phyloP scores from a whole-genome alignment of 2,888 invertebrate species.

The Cryptosula pallasiana region DNA sequence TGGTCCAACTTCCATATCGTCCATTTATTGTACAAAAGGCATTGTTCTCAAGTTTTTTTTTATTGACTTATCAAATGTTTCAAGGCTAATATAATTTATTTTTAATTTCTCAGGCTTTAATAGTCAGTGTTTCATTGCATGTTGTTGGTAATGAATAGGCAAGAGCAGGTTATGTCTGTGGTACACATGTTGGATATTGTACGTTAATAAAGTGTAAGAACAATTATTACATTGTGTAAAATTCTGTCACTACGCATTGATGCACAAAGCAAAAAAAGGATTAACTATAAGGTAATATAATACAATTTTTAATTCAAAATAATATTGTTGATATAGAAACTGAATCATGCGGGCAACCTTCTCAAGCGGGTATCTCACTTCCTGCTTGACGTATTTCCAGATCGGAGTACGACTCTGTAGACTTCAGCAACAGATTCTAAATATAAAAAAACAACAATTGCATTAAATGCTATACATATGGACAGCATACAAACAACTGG shows the following conservation, averaged over 20 bases:
- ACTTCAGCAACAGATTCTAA: slow-evolving; percentile 14
- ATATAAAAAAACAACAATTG: background rate
- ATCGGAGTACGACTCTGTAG: background rate
- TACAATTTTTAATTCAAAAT: no score
- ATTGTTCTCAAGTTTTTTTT: background rate
- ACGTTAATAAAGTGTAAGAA: background rate
- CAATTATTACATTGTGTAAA: background rate
- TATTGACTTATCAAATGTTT: background rate
- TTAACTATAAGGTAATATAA: no score
- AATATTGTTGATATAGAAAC: no score
- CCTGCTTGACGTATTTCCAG: background rate
- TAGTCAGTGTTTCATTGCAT: background rate
- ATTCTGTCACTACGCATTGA: no score
- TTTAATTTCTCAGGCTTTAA: background rate
- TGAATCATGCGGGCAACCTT: no score
- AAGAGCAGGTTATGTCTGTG: background rate
- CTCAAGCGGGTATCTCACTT: no score
- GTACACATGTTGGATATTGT: background rate
- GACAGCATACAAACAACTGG: no score
- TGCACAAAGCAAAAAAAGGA: no score
- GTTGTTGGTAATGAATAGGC: background rate
- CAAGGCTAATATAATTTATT: background rate
- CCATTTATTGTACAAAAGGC: background rate
- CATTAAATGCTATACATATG: no score
- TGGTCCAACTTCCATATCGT: background rate